Conservation (phyloP, 2,888 invertebrate genomes). For the Pseudoips prasinana region DNA sequence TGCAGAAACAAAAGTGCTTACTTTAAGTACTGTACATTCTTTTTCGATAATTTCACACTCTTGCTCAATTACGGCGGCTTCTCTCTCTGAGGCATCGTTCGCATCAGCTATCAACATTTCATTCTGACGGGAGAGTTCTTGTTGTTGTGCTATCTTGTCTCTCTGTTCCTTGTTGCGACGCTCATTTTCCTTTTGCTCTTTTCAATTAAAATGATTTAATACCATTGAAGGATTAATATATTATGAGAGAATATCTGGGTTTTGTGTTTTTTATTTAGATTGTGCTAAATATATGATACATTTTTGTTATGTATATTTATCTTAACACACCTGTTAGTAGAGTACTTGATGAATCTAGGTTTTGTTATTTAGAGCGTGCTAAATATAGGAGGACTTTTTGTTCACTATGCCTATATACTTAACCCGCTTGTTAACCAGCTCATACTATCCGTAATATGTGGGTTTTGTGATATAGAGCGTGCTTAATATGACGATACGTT, state of each 20-base stretch:
- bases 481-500: too few species aligned
- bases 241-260: too few species aligned
- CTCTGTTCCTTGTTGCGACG: constrained; percentile 40
- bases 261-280: not conserved
- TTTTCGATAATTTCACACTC: constrained; percentile 53
- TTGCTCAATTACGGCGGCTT: constrained; percentile 44
- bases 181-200: constrained; percentile 39
- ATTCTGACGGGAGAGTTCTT: constrained; percentile 42
- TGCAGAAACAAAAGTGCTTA: constrained; percentile 17
- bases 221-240: too few species aligned
- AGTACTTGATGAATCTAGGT: not conserved
- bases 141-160: constrained; percentile 47
- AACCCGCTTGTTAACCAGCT: too few species aligned
- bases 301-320: not conserved
- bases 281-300: not conserved
- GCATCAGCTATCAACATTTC: constrained; percentile 39
- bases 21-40: constrained; percentile 63
- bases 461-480: too few species aligned
- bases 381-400: too few species aligned
- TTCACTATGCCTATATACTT: too few species aligned
- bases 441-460: too few species aligned
- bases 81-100: constrained; percentile 41
- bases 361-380: not conserved
- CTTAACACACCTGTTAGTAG: not conserved
- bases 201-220: not conserved